Percentiles rank a stretch among this genome's conserved stretches.
Conservation (phyloP, 2,888 invertebrate species). For the Chrysolina americana region DNA sequence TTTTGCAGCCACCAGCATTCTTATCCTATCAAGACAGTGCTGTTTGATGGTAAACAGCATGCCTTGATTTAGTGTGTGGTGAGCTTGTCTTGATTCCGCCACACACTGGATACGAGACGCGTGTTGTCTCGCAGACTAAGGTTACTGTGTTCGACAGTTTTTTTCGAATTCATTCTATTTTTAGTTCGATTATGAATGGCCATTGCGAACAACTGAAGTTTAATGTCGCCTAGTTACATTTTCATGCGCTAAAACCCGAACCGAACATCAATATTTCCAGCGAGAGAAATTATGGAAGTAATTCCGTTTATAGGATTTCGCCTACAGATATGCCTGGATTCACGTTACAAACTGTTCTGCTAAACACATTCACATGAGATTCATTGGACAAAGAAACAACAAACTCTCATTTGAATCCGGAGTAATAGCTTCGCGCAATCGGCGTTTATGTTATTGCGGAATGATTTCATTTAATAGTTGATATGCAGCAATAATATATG, state of each 20-base stretch:
- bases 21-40: too few relatives aligned
- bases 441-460: not conserved
- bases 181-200: too few relatives aligned
- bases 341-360: not conserved
- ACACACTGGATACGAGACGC: too few relatives aligned
- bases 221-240: not conserved
- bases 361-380: not conserved
- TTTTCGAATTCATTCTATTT: too few relatives aligned
- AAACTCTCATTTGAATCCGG: not conserved
- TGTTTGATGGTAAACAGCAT: too few relatives aligned
- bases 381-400: slow-evolving; percentile 7
- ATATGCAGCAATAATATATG: too few relatives aligned
- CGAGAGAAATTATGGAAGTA: slow-evolving; percentile 13
- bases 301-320: slow-evolving; percentile 19
- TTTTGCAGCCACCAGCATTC: too few relatives aligned
- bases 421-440: not conserved
- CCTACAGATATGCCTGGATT: slow-evolving; percentile 12
- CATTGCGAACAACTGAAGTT: not conserved
- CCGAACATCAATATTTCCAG: not conserved
- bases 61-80: too few relatives aligned
- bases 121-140: too few relatives aligned
- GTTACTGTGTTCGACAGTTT: too few relatives aligned
- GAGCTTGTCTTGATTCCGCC: too few relatives aligned
- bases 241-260: not conserved
- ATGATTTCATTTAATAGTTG: not conserved